Evolutionary conservation across 2,797 vertebrate genomes (phyloP).

Genomic region (Setipinna tenuifilis): DNA sequence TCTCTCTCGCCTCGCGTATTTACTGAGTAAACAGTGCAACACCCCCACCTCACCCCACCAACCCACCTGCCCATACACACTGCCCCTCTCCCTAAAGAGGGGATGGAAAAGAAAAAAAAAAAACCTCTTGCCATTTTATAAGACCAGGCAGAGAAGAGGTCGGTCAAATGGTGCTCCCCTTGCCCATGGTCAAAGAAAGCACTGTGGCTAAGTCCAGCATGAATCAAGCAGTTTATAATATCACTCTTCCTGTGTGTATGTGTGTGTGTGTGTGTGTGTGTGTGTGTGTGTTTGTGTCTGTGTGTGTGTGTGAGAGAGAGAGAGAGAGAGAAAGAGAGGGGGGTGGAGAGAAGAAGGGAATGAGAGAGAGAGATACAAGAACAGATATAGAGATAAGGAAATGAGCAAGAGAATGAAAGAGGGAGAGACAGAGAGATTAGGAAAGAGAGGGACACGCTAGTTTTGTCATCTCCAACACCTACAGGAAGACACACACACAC

Average conservation of each 20-base stretch:
- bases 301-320: not conserved
- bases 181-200: conserved; percentile 57
- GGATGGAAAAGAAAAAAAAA: not conserved
- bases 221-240: conserved; percentile 62
- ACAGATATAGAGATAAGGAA: too few relatives aligned
- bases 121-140: conserved; percentile 6
- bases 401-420: too few relatives aligned
- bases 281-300: too few relatives aligned
- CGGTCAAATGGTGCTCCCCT: conserved; percentile 39
- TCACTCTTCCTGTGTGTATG: conserved; percentile 57
- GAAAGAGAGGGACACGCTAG: conserved; percentile 63
- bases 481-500: not conserved
- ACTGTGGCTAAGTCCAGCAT: conserved; percentile 51
- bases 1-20: conserved; percentile 48
- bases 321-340: not conserved
- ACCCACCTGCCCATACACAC: not conserved
- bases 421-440: conserved; percentile 8
- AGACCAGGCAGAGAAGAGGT: conserved; percentile 3
- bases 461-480: conserved; percentile 53
- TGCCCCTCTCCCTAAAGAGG: not conserved
- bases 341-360: too few relatives aligned
- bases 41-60: not conserved
- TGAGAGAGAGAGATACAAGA: too few relatives aligned
- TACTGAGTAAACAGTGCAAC: conserved; percentile 62
- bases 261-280: too few relatives aligned